phyloP scores from a whole-genome alignment of 1,140 invertebrate species.

The Pissodes strobi region DNA sequence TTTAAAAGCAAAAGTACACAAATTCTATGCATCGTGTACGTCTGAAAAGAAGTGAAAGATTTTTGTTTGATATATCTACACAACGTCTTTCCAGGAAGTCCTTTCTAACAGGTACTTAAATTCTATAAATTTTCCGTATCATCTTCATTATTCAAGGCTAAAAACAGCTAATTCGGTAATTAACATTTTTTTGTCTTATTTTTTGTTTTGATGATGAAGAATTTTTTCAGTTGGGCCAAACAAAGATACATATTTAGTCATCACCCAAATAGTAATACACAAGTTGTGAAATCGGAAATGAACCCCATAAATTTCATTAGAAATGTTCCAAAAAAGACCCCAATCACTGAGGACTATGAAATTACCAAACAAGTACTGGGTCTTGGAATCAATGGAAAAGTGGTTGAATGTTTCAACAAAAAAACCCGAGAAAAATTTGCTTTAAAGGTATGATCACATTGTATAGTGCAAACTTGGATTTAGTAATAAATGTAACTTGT shows the following conservation, averaged over 20 bases:
- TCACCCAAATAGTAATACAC: conserved; percentile 18
- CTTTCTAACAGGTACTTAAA: neutral
- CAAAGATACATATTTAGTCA: conserved; percentile 11
- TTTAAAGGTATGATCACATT: conserved; percentile 86
- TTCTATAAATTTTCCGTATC: neutral
- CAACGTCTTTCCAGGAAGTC: neutral
- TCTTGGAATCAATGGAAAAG: conserved; percentile 97
- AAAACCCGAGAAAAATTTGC: conserved; percentile 78
- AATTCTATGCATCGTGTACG: neutral
- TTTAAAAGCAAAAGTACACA: too few relatives aligned
- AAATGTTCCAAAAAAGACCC: conserved; percentile 69
- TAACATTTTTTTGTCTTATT: neutral
- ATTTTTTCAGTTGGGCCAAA: neutral
- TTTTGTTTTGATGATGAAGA: neutral
- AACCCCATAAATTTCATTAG: conserved; percentile 12
- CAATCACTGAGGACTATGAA: conserved; percentile 90
- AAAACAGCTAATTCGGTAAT: neutral
- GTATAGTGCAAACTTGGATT: too few relatives aligned
- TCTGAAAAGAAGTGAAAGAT: neutral
- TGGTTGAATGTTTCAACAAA: conserved; percentile 75
- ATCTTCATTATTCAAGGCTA: conserved; percentile 3
- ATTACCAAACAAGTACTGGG: conserved; percentile 94
- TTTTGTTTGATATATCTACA: neutral
- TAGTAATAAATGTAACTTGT: too few relatives aligned
- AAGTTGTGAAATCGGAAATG: conserved; percentile 33